phyloP scores from a whole-genome alignment of 2,113 vertebrate genomes.

The Amphilophus citrinellus region DNA sequence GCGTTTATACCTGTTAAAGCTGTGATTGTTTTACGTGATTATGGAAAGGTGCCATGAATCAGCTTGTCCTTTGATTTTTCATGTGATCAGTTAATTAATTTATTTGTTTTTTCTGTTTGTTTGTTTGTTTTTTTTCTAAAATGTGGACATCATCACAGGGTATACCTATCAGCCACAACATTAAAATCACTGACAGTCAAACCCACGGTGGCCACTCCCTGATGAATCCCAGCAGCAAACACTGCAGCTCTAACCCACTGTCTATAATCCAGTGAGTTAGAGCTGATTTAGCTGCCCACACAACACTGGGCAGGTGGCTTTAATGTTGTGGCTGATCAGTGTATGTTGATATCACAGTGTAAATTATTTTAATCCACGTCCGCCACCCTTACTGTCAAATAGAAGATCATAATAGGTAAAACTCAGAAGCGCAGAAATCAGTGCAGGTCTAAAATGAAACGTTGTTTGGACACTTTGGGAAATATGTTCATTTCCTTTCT shows the following conservation, averaged over 20 bases:
- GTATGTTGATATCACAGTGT: too few species aligned
- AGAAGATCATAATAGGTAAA: background rate
- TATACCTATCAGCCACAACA: slow-evolving; percentile 1
- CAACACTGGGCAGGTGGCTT: background rate
- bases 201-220: background rate
- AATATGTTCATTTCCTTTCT: background rate
- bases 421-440: background rate
- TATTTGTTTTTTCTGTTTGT: background rate
- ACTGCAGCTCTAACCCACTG: background rate
- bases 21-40: background rate
- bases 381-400: too few species aligned
- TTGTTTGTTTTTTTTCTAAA: background rate
- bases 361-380: background rate
- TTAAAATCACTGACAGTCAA: background rate
- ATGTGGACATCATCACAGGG: background rate
- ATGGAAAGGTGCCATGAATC: background rate
- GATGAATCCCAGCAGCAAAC: background rate
- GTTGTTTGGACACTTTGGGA: background rate
- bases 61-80: background rate
- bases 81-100: background rate
- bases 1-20: background rate
- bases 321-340: background rate
- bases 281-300: background rate
- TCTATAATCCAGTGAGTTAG: background rate
- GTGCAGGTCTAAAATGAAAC: background rate